phyloP scores from a whole-genome alignment of 2,888 invertebrate genomes.

The Palloptera scutellata region DNA sequence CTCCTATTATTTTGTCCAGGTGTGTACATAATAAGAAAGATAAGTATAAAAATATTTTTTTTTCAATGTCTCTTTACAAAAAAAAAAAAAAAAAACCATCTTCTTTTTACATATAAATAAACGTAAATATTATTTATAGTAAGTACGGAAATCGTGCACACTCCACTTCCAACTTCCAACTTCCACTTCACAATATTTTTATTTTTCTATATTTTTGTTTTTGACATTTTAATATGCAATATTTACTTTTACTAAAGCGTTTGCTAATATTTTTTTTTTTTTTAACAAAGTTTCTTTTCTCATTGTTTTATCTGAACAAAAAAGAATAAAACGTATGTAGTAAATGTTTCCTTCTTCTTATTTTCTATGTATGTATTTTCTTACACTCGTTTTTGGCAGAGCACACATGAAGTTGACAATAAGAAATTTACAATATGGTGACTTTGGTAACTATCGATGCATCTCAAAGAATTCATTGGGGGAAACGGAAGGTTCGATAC shows the following conservation, averaged over 20 bases:
- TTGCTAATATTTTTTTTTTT: conserved; percentile 11
- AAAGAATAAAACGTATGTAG: neutral
- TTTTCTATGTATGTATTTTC: neutral
- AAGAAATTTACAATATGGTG: conserved; percentile 80
- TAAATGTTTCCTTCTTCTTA: conserved; percentile 14
- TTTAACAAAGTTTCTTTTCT: neutral
- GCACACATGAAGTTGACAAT: conserved; percentile 91
- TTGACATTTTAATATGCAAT: conserved; percentile 26
- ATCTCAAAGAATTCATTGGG: conserved; percentile 93
- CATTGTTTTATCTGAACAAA: neutral
- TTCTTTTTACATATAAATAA: too few relatives aligned
- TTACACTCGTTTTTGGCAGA: conserved; percentile 61
- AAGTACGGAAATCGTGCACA: too few relatives aligned
- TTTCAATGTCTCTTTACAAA: too few relatives aligned
- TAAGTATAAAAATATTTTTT: too few relatives aligned
- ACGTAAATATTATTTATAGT: too few relatives aligned
- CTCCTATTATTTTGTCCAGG: too few relatives aligned
- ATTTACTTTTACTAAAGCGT: conserved; percentile 8
- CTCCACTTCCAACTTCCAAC: conserved; percentile 12
- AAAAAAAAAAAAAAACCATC: too few relatives aligned
- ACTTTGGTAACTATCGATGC: conserved; percentile 92
- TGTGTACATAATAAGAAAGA: too few relatives aligned
- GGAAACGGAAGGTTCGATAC: conserved; percentile 91
- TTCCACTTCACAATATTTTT: too few relatives aligned
- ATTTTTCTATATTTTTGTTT: conserved; percentile 31